Conservation (phyloP, 2,113 vertebrate species). For the Festucalex cinctus region DNA sequence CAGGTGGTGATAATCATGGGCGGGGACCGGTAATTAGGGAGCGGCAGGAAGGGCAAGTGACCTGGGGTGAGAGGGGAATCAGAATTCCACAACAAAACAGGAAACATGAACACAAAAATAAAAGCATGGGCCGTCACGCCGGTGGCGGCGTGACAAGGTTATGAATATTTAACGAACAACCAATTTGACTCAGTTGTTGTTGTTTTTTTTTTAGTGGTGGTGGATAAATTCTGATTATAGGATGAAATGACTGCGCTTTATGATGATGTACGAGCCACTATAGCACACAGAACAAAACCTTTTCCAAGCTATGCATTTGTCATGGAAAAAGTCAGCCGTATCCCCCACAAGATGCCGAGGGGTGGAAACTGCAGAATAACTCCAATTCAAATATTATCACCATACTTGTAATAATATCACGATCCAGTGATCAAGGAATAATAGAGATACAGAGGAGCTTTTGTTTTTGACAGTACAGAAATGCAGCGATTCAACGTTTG, state of each 20-base stretch:
- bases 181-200: conserved; percentile 18
- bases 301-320: not conserved
- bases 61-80: too few species aligned
- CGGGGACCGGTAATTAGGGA: too few species aligned
- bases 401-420: not conserved
- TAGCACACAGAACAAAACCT: not conserved
- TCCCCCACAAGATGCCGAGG: conserved; percentile 1
- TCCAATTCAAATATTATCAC: not conserved
- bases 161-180: conserved; percentile 45
- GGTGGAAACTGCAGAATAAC: conserved; percentile 13
- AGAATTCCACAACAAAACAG: too few species aligned
- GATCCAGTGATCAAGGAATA: too few species aligned
- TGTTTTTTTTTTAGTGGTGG: not conserved
- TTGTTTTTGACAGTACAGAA: too few species aligned
- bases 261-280: not conserved
- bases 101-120: too few species aligned
- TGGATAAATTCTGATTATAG: conserved; percentile 18
- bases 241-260: not conserved
- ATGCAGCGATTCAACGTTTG: too few species aligned
- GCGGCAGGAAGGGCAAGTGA: too few species aligned
- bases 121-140: too few species aligned
- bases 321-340: not conserved
- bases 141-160: too few species aligned
- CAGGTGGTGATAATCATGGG: too few species aligned
- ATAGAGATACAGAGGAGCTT: too few species aligned